Percentiles rank a stretch among this genome's conserved stretches.
Conservation (phyloP, 35 echinoderm and acorn worm species). For the Lytechinus pictus region DNA sequence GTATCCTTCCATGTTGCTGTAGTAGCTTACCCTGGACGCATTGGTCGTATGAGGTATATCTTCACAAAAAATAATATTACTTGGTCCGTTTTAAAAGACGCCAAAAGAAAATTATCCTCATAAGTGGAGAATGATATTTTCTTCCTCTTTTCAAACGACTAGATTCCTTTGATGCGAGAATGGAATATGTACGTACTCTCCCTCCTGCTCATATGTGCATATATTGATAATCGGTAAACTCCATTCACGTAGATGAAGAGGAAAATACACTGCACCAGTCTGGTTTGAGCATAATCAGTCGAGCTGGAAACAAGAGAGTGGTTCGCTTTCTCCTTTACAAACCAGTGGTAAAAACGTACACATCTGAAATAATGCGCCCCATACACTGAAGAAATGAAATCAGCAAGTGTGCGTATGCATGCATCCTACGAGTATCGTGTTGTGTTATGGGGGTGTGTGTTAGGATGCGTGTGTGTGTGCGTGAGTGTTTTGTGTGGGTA, state of each 20-base stretch:
- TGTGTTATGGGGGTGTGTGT: too few species aligned
- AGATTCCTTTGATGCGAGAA: not conserved
- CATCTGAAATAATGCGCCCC: not conserved
- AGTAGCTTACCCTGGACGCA: not conserved
- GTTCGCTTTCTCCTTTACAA: not conserved
- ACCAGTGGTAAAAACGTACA: not conserved
- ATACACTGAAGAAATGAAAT: not conserved
- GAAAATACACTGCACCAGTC: not conserved
- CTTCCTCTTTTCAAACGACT: not conserved
- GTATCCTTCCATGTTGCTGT: not conserved
- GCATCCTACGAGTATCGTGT: too few species aligned
- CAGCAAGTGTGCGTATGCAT: not conserved
- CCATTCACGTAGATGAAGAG: not conserved
- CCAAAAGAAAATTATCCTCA: not conserved
- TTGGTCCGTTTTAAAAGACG: not conserved
- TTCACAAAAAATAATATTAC: not conserved
- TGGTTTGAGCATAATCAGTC: not conserved
- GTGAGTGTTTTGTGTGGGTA: not conserved
- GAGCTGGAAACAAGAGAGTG: not conserved
- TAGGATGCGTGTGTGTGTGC: too few species aligned
- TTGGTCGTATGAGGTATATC: not conserved
- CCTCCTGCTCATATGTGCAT: not conserved
- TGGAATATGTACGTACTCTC: not conserved
- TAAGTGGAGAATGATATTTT: not conserved
- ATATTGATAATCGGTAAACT: not conserved